phyloP scores from a whole-genome alignment of 2,113 vertebrate species.

The Pycnonotus jocosus region DNA sequence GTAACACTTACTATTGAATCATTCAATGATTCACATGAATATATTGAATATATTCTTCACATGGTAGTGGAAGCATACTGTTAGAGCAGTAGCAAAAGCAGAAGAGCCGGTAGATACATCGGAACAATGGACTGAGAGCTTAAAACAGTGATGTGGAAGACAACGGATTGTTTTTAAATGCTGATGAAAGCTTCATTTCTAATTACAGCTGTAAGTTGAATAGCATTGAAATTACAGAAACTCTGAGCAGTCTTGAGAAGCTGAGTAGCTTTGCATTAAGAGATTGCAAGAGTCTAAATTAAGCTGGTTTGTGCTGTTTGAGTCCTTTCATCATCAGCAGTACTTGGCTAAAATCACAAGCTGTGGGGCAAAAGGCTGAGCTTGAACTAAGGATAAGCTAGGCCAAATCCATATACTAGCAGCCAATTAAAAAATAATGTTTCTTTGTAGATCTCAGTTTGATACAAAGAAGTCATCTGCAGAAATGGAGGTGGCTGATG shows the following conservation, averaged over 20 bases:
- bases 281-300: not conserved
- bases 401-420: not conserved
- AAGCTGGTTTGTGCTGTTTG: not conserved
- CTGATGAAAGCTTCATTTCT: not conserved
- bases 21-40: not conserved
- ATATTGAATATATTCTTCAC: not conserved
- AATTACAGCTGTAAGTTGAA: not conserved
- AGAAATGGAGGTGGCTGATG: not conserved
- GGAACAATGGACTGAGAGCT: not conserved
- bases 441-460: not conserved
- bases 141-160: not conserved
- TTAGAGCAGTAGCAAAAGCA: not conserved
- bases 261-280: not conserved
- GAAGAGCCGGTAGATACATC: not conserved
- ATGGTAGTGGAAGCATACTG: not conserved
- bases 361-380: not conserved
- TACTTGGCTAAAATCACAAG: not conserved
- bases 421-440: not conserved
- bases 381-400: not conserved
- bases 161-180: not conserved
- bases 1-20: not conserved
- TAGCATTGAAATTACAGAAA: not conserved
- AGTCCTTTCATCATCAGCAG: not conserved
- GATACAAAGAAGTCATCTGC: not conserved
- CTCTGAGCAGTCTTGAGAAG: not conserved